Evolutionary conservation across 2,797 vertebrate species (phyloP).

Genomic region (Heteromormyrus szaboi): DNA sequence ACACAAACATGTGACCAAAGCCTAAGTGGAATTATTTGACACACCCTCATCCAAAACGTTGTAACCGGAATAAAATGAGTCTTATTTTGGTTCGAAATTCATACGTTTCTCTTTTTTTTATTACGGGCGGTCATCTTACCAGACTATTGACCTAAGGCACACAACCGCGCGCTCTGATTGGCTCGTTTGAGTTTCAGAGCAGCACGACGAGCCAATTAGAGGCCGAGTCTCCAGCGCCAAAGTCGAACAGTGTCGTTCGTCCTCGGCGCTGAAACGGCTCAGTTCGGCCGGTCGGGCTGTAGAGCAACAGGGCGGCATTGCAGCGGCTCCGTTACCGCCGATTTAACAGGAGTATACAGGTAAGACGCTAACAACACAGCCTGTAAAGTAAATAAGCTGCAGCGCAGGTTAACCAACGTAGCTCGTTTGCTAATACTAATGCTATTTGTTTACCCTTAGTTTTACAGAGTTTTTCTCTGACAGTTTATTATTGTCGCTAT

Average conservation of each 20-base stretch:
- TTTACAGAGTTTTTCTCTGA: neutral
- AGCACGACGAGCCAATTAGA: neutral
- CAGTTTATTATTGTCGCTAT: neutral
- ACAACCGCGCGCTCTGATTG: slow-evolving; percentile 37
- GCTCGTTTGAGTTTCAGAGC: slow-evolving; percentile 33
- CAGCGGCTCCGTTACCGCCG: neutral
- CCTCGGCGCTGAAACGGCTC: neutral
- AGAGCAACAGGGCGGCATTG: neutral
- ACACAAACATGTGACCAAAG: neutral
- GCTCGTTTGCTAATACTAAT: neutral
- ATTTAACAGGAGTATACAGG: neutral
- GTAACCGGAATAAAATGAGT: slow-evolving; percentile 40
- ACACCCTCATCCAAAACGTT: neutral
- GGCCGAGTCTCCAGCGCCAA: slow-evolving; percentile 39
- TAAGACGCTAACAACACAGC: neutral
- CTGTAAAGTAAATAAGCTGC: neutral
- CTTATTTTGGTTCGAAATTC: slow-evolving; percentile 56
- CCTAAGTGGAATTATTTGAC: neutral
- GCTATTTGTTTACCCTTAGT: neutral
- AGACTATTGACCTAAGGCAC: neutral
- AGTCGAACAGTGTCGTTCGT: slow-evolving; percentile 40
- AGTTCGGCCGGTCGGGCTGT: neutral
- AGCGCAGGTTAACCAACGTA: neutral
- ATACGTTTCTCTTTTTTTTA: neutral
- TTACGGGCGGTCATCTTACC: neutral